phyloP scores from a whole-genome alignment of 1,140 invertebrate genomes.

The Colletes gigas region DNA sequence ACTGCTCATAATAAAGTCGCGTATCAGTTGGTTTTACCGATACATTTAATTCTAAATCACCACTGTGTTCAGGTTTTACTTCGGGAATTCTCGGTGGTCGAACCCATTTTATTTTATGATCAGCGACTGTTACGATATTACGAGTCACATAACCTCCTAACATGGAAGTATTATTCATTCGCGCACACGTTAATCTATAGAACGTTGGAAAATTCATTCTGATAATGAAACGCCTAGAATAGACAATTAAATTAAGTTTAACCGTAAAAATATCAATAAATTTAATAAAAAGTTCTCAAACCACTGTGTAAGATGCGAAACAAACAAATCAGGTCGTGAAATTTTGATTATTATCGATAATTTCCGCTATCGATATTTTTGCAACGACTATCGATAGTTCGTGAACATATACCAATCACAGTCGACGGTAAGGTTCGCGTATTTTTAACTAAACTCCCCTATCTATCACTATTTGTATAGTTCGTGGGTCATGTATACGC shows the following conservation, averaged over 20 bases:
- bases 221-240: background rate
- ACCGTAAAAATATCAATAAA: no score
- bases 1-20: slow-evolving; percentile 74
- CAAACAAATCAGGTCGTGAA: no score
- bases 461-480: no score
- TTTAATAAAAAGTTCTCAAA: no score
- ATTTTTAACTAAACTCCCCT: no score
- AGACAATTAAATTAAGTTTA: background rate
- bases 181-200: background rate
- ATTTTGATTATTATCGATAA: no score
- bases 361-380: no score
- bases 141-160: slow-evolving; percentile 27
- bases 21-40: slow-evolving; percentile 75
- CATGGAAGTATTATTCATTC: background rate
- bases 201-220: background rate
- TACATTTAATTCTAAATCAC: slow-evolving; percentile 81
- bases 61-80: slow-evolving; percentile 81
- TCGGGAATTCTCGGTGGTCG: slow-evolving; percentile 19
- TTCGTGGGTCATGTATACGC: no score
- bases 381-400: no score
- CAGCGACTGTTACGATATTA: background rate
- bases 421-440: no score
- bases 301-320: no score
- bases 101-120: slow-evolving; percentile 11
- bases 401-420: no score